Conservation (phyloP, 2,888 invertebrate species). For the Physocephala rufipes region DNA sequence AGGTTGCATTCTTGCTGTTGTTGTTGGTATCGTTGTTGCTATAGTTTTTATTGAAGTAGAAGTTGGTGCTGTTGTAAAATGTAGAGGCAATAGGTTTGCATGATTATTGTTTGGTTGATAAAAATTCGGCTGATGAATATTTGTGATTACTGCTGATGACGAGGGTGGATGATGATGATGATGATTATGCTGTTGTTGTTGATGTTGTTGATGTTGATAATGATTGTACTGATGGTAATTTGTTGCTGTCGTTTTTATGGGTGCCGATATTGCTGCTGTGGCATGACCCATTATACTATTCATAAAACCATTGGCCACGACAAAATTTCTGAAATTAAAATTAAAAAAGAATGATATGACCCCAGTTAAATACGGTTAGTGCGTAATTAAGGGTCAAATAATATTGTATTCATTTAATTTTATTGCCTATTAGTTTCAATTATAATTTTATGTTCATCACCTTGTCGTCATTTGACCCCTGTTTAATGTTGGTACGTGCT, state of each 20-base stretch:
- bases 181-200: too few relatives aligned
- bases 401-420: constrained; percentile 39
- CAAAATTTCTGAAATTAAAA: constrained; percentile 67
- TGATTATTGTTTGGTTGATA: constrained; percentile 40
- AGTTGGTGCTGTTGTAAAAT: constrained; percentile 34
- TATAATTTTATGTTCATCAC: constrained; percentile 15
- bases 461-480: background rate
- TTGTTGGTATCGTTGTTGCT: constrained; percentile 16
- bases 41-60: too few relatives aligned
- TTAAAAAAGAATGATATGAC: constrained; percentile 42
- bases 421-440: constrained; percentile 63
- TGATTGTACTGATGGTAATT: constrained; percentile 63
- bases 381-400: background rate
- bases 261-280: constrained; percentile 41
- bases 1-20: constrained; percentile 19
- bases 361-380: constrained; percentile 1
- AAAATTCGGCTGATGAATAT: constrained; percentile 45
- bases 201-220: too few relatives aligned
- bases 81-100: constrained; percentile 22
- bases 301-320: constrained; percentile 72
- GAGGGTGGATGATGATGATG: constrained; percentile 60
- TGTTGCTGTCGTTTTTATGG: constrained; percentile 11
- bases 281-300: constrained; percentile 65
- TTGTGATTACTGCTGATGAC: constrained; percentile 52
- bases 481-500: background rate